Evolutionary conservation across 92 coral and sea anemone species (phyloP).

Genomic region (Heliopora coerulea): DNA sequence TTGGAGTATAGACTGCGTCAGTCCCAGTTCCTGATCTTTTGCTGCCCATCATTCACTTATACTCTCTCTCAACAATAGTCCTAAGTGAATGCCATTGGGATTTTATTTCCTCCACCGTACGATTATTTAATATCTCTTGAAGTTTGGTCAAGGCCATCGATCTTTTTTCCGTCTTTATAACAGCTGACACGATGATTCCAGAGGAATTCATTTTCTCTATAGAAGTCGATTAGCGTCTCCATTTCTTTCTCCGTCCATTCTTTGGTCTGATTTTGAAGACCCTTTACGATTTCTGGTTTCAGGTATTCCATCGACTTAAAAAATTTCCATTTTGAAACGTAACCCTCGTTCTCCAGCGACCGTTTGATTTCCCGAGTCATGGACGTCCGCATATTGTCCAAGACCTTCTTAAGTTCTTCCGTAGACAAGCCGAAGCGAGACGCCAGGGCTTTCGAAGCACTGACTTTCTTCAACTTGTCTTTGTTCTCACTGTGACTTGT

Average conservation of each 20-base stretch:
- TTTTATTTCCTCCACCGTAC: slow-evolving; percentile 40
- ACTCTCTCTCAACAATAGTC: slow-evolving; percentile 51
- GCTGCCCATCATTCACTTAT: slow-evolving; percentile 36
- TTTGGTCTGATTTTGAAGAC: no score
- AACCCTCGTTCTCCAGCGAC: slow-evolving; percentile 12
- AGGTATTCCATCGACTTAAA: slow-evolving; percentile 41
- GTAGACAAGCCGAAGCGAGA: slow-evolving; percentile 7
- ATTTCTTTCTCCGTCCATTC: slow-evolving; percentile 50
- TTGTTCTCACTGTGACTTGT: slow-evolving; percentile 42
- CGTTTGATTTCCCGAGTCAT: slow-evolving; percentile 51
- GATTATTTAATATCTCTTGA: no score
- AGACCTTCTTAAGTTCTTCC: slow-evolving; percentile 36
- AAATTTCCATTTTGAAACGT: slow-evolving; percentile 45
- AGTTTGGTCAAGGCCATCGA: slow-evolving; percentile 45
- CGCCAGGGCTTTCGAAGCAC: slow-evolving; percentile 43
- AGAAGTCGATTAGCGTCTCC: slow-evolving; percentile 46
- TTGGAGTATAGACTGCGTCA: no score
- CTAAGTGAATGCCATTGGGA: no score
- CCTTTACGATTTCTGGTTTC: slow-evolving; percentile 46
- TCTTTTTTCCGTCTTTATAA: slow-evolving; percentile 47
- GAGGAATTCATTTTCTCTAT: slow-evolving; percentile 50
- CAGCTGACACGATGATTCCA: slow-evolving; percentile 53
- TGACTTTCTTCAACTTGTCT: slow-evolving; percentile 42
- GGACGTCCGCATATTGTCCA: slow-evolving; percentile 54
- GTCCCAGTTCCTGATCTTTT: no score